Percentiles rank a stretch among this genome's conserved stretches.
Evolutionary conservation across 2,888 invertebrate species (phyloP).

Genomic region (Temnothorax unifasciatus): DNA sequence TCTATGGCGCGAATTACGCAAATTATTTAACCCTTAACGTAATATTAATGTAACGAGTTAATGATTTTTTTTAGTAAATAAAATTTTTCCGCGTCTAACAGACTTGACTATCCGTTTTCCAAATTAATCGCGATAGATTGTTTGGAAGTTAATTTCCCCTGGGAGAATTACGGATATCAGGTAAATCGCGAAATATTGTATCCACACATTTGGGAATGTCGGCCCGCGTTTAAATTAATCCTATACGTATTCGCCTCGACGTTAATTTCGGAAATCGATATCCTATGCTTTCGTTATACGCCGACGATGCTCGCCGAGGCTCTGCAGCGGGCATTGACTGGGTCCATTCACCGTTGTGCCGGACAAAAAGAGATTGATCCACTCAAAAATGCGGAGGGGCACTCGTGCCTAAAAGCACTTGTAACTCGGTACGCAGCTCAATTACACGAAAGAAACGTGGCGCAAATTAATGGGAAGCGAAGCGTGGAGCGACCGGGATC

Average conservation of each 20-base stretch:
- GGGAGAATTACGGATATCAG: not conserved
- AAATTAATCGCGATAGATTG: not conserved
- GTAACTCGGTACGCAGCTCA: conserved; percentile 69
- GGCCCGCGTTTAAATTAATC: conserved; percentile 3
- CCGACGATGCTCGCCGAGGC: conserved; percentile 26
- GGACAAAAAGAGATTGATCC: conserved; percentile 66
- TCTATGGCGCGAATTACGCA: not conserved
- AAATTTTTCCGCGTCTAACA: not conserved
- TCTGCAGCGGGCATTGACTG: conserved; percentile 32
- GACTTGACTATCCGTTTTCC: not conserved
- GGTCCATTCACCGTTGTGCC: conserved; percentile 46
- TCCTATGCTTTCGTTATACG: conserved; percentile 36
- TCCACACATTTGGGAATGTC: not conserved
- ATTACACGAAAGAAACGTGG: conserved; percentile 73
- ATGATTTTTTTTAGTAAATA: not conserved
- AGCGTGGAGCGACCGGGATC: conserved; percentile 20
- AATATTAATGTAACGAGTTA: not conserved
- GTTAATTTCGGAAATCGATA: conserved; percentile 53
- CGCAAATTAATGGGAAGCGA: conserved; percentile 68
- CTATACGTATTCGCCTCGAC: not conserved
- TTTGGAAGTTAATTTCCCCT: not conserved
- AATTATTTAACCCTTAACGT: not conserved
- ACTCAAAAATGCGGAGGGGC: conserved; percentile 66
- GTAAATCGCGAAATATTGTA: conserved; percentile 2
- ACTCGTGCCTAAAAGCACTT: conserved; percentile 75